Base-by-base conservation (phyloP, 2,888 invertebrate genomes). In the Embidobia sp. region DNA sequence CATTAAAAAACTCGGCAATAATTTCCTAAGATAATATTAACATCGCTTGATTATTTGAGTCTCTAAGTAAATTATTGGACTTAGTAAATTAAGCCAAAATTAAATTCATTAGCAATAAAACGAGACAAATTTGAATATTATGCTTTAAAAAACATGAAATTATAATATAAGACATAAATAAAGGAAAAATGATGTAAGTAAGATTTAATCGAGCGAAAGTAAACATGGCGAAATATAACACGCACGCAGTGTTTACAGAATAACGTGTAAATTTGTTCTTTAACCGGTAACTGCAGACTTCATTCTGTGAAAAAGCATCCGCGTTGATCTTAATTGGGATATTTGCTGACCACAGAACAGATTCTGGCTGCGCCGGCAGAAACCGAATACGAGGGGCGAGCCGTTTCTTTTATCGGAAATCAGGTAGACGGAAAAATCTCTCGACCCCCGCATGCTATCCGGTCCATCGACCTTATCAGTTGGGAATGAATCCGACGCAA, bases 401-500 rank as follows among this genome's bases (percentile, higher is more conserved):
- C 46, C 59, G 16, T 75, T 69, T 57, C 63, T 69, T 69, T 55
- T 57, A 69, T 63, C 75, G 75, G 69, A 69, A 69, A 69, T 75
- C 75, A 75, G 75, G 69, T 75, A 61, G 69, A 69, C 69, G 27
- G 69, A 69, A 69, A 69, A 75, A 67, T 77, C 29, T 35, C 33
- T 35, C 75, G 8, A 27, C 31, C 55, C 48, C 64, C 16, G 19
- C 35, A 29, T 40, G 46, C 61, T 61, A 63, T 75, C 57, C 63
- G 40, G 42, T 49, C 57, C 59, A 73, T 72, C 77, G 57, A 76
- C 75, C 57, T 70, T 70, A 73, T 75, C 76, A 67, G 59, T 53
- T n/a, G 48, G 49, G 69, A 73, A 77, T 78, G 76, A 78, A 73
- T 79, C 69, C 51, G 73, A 59, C 67, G 70, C 72, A 48, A 70